Base-by-base conservation (phyloP, 2,888 invertebrate genomes). In the Trichogramma evanescens region DNA sequence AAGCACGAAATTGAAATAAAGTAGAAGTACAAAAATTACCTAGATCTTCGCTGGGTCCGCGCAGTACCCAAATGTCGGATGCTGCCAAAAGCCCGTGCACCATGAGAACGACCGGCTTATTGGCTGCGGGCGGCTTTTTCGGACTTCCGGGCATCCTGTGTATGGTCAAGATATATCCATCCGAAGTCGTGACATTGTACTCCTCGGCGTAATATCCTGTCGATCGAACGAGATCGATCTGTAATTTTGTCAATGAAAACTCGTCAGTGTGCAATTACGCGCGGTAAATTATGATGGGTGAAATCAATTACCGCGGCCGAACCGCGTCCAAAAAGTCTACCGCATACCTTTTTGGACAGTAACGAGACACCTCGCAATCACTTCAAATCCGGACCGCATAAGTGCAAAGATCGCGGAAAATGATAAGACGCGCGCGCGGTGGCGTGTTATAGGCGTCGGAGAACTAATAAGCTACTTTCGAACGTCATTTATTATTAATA, bases 121-220 rank as follows among this genome's bases (percentile, higher is more conserved):
- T 65, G 26, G 55, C 54, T 3, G 56, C 54, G 39, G 60, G 59
- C 38, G 67, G 67, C 38, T 66, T 66, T 26, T 53, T 65, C 6
- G 68, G 66, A 13, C 70, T 64, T 10, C 69, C 66, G 4, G 66
- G 61, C n/a, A 71, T 69, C 61, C 71, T 66, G 58, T 71, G 70
- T 10, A 69, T 45, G 50, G 64, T 63, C 65, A 70, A 59, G 50
- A 70, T 65, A 61, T 70, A 71, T n/a, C 67, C 70, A 51, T 71
- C 71, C 41, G 66, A 66, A 39, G 71, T 71, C 9, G 64, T 66
- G 4, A 71, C 65, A n/a, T 65, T 63, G 56, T 69, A 68, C 53
- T 68, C 68, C 59, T 71, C 69, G n/a, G 57, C 69, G 26, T 62
- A 42, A 54, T 71, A 71, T 51, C 68, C 70, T 6, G 60, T 63